Percentiles rank a stretch among this genome's conserved stretches.
Conservation (phyloP, 2,888 invertebrate species). For the Tipula confusa region DNA sequence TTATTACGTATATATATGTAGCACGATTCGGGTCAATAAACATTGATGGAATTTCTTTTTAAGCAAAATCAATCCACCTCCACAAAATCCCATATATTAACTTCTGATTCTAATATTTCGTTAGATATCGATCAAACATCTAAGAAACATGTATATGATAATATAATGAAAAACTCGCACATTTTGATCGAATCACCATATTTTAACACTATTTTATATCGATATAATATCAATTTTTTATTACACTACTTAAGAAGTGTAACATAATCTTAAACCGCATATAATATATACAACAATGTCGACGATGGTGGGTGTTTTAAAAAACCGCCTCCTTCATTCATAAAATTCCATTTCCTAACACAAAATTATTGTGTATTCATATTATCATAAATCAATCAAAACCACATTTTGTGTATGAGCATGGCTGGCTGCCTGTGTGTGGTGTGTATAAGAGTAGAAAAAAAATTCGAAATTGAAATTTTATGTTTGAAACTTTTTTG, state of each 20-base stretch:
- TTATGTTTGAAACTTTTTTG: background rate
- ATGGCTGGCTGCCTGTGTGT: background rate
- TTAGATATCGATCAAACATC: conserved; percentile 1
- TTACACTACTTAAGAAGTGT: background rate
- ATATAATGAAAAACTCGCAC: background rate
- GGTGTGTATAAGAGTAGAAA: background rate
- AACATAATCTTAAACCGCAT: background rate
- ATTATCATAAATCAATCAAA: conserved; percentile 20
- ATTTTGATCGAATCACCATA: background rate
- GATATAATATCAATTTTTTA: background rate
- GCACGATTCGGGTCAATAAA: background rate
- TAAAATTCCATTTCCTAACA: background rate
- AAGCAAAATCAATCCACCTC: background rate
- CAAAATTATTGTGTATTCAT: background rate
- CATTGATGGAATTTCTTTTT: background rate
- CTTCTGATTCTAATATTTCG: background rate
- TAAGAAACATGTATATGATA: too few species aligned
- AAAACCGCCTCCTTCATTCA: background rate
- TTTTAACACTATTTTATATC: background rate
- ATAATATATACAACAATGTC: background rate
- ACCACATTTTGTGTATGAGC: background rate
- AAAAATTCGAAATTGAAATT: background rate
- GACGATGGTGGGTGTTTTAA: background rate
- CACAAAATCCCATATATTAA: background rate
- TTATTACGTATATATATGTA: background rate